Evolutionary conservation across 1,140 invertebrate species (phyloP), one percentile per base, ranked within the genome.

Genomic region (Lysiphlebus fabarum): DNA sequence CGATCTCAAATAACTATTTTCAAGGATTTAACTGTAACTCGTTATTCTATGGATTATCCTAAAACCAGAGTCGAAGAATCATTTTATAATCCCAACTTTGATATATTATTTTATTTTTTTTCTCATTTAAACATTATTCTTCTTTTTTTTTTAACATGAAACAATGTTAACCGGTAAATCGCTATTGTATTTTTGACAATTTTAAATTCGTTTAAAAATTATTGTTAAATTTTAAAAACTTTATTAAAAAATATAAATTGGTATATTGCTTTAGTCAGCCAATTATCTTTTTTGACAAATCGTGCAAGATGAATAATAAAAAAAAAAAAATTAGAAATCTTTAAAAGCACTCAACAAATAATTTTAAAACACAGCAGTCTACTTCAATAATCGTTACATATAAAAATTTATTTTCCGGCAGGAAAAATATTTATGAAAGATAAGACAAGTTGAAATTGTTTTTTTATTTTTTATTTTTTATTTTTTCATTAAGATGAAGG

Each of bases 31-130:
- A 42, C 56, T 50, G 40, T 36, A 10, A 37, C 8, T 58, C 56
- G 56, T 58, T 58, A 50, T 58, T 58, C 49, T 14, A 58, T 50
- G 48, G 56, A 58, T 58, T 58, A 58, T 37, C 49, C 49, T 12
- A 14, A 17, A 12, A 26, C 33, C 8, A 36, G 41, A 58, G 56
- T 58, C 57, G 49, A 59, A 59, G 57, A 53, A 59, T 59, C 57
- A 59, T 59, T 53, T 59, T 40, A 41, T 59, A 53, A 59, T 59
- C 57, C 48, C 26, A 11, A 51, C 34, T 38, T n/a, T 38, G 49
- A 51, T 51, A 51, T 51, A 37, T 51, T 51, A 33, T 37, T 51
- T 49, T 34, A 11, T 34, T 34, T 49, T 34, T 36, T 49, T 34
- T 34, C 47, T 34, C 8, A 49, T 49, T 49, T 34, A 34, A 10